A percentile compares a stretch with the other conserved stretches of the same genome.
Conservation (phyloP, 2,888 invertebrate genomes). For the Rosalia funebris region DNA sequence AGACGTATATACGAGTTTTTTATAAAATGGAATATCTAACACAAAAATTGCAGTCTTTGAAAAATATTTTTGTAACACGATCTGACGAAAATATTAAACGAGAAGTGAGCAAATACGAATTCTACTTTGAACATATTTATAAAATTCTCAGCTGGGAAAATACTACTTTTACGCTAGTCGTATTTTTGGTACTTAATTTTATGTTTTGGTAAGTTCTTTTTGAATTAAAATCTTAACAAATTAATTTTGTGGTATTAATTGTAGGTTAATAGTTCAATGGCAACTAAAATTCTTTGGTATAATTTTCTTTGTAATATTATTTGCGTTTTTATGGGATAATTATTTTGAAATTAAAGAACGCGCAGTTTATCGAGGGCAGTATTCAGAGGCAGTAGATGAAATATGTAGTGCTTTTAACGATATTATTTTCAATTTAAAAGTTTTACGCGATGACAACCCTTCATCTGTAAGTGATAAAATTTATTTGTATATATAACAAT, state of each 20-base stretch:
- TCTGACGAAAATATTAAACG: slow-evolving; percentile 35
- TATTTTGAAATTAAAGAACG: slow-evolving; percentile 45
- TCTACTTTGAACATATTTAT: slow-evolving; percentile 53
- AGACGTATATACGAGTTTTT: neutral
- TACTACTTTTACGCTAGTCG: slow-evolving; percentile 55
- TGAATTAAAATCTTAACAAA: neutral
- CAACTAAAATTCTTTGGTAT: slow-evolving; percentile 63
- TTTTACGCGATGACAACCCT: slow-evolving; percentile 59
- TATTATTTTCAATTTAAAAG: slow-evolving; percentile 47
- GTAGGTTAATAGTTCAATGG: slow-evolving; percentile 59
- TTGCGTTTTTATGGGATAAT: slow-evolving; percentile 56
- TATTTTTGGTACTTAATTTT: slow-evolving; percentile 59
- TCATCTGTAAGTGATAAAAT: slow-evolving; percentile 54
- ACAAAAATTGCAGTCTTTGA: slow-evolving; percentile 31
- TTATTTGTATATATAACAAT: slow-evolving; percentile 6
- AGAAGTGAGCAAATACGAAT: slow-evolving; percentile 50
- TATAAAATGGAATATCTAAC: slow-evolving; percentile 17
- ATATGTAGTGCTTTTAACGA: slow-evolving; percentile 42
- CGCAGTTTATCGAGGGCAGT: slow-evolving; percentile 41
- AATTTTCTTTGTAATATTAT: slow-evolving; percentile 57
- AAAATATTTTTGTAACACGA: slow-evolving; percentile 28
- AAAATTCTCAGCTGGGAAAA: slow-evolving; percentile 61
- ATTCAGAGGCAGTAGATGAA: slow-evolving; percentile 47
- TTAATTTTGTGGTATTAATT: slow-evolving; percentile 35
- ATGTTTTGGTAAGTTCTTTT: slow-evolving; percentile 61